Base-by-base conservation (phyloP, 2,888 invertebrate species). In the Charanyca ferruginea region DNA sequence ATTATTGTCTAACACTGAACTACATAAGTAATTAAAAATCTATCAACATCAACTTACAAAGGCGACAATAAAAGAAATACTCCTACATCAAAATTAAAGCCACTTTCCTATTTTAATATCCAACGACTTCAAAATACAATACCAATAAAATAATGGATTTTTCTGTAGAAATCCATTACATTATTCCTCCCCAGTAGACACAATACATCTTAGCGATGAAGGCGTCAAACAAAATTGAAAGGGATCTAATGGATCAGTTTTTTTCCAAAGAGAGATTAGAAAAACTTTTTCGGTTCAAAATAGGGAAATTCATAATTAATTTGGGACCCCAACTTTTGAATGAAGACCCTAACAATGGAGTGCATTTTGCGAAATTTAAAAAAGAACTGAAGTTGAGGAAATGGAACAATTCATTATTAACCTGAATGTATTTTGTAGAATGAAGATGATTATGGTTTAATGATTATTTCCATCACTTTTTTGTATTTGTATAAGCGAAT, bases 171-270 rank as follows among this genome's bases (percentile, higher is more conserved):
- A 64, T 74, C 74, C 83, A 80, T 81, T 73, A 77, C 78, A 73
- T 83, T 84, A 79, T 77, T 73, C 72, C 61, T 73, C 84, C 85
- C 74, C 63, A 71, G 52, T 55, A 60, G 80, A 65, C 73, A 81
- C 80, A 83, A 84, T 81, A 78, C 75, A 76, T 80, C 52, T 82
- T 70, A 77, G 79, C 60, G 67, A 81, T 79, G 80, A 80, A 83
- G 77, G 79, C 81, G 79, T 82, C 79, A 82, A 80, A 77, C 64
- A 57, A 65, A 87, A 88, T 88, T 88, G 84, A 81, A 87, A 85
- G 85, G 82, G 80, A 79, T 70, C 82, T 88, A 87, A 88, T 87
- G 86, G 87, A 87, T 86, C 80, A 83, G 74, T 78, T 83, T 87
- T 84, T 76, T 82, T 75, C 52, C 72, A 68, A 72, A 85, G 85